Conservation (phyloP, 2,888 invertebrate species). For the Noctua janthina region DNA sequence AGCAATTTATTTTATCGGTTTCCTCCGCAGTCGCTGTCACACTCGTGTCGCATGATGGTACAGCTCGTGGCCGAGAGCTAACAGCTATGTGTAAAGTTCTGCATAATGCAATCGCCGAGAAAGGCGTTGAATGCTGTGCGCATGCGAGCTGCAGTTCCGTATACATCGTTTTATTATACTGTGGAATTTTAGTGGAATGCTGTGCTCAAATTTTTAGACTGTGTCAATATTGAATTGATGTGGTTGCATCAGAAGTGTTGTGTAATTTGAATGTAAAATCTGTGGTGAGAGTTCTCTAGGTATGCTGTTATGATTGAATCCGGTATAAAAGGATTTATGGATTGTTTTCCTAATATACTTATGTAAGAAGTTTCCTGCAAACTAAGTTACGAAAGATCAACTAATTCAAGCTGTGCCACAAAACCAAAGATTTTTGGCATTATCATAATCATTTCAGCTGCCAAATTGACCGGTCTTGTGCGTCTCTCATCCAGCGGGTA, state of each 20-base stretch:
- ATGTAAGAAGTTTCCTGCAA: background rate
- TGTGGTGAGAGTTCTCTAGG: background rate
- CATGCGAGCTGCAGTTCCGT: conserved; percentile 46
- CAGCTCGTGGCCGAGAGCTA: background rate
- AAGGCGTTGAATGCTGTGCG: conserved; percentile 57
- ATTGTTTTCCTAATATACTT: background rate
- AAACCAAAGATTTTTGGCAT: no score
- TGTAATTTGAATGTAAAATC: conserved; percentile 14
- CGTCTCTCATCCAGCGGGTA: no score
- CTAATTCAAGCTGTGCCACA: no score
- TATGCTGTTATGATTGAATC: background rate
- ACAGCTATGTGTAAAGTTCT: conserved; percentile 55
- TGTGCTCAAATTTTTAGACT: conserved; percentile 26
- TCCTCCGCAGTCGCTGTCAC: background rate
- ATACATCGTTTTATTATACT: conserved; percentile 38
- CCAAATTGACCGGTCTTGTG: no score
- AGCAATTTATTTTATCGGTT: background rate
- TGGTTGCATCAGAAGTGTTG: conserved; percentile 36
- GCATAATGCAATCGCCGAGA: conserved; percentile 59
- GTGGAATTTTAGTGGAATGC: conserved; percentile 37
- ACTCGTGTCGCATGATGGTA: background rate
- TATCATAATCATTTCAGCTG: no score
- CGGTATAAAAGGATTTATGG: background rate
- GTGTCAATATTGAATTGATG: conserved; percentile 47
- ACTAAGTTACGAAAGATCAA: background rate